A percentile compares a stretch with the other conserved stretches of the same genome.
phyloP scores from a whole-genome alignment of 2,113 vertebrate genomes.

The Sphaerodactylus townsendi region DNA sequence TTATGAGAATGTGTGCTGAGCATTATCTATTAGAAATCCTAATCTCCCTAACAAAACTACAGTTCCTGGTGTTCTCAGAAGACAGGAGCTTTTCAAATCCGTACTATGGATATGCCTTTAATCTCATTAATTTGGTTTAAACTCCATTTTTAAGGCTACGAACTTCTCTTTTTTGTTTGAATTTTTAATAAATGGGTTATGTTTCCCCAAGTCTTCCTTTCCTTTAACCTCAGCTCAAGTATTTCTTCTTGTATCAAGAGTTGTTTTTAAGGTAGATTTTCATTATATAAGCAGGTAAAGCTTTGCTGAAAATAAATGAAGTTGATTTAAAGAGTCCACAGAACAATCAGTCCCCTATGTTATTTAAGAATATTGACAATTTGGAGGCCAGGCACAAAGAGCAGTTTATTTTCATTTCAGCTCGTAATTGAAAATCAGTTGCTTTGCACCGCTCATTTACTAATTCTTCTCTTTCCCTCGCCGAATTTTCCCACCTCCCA shows the following conservation, averaged over 20 bases:
- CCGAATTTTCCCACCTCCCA: too few species aligned
- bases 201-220: neutral
- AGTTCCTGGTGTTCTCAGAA: neutral
- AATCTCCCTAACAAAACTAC: neutral
- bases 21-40: neutral
- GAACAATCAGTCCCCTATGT: constrained; percentile 41
- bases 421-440: constrained; percentile 55
- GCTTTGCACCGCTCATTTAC: rapidly evolving
- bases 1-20: neutral
- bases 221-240: neutral
- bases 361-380: constrained; percentile 61
- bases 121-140: neutral
- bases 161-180: neutral
- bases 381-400: constrained; percentile 40
- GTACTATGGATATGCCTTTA: neutral
- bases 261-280: constrained; percentile 29
- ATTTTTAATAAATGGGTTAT: neutral
- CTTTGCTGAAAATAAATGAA: constrained; percentile 54
- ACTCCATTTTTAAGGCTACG: neutral
- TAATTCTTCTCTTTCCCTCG: neutral
- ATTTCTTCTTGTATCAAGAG: neutral
- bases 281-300: constrained; percentile 40
- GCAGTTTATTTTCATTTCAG: constrained; percentile 55
- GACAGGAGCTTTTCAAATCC: neutral
- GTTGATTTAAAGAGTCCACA: constrained; percentile 55